Percentiles rank a stretch among this genome's conserved stretches.
Evolutionary conservation across 2,113 vertebrate genomes (phyloP).

Genomic region (Channa maculata): DNA sequence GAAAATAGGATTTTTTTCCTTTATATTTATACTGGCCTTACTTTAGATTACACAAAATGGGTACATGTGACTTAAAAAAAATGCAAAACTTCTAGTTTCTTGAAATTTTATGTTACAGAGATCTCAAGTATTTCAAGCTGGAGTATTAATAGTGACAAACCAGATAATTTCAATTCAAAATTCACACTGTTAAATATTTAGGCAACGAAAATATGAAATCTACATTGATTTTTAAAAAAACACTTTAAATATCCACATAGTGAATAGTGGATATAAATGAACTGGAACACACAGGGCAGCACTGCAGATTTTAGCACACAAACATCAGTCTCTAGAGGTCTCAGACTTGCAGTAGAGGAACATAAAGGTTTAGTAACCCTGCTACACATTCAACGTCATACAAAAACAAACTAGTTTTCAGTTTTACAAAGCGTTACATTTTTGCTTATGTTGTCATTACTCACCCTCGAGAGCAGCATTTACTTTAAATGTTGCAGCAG

Average conservation of each 20-base stretch:
- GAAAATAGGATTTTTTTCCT: too few species aligned
- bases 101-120: too few species aligned
- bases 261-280: neutral
- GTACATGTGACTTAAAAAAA: too few species aligned
- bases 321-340: neutral
- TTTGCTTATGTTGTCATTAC: neutral
- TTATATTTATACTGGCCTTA: too few species aligned
- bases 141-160: slow-evolving; percentile 3
- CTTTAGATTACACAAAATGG: neutral
- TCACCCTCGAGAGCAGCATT: too few species aligned
- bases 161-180: slow-evolving; percentile 28
- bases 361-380: too few species aligned
- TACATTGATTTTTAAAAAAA: neutral
- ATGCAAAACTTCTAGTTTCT: neutral
- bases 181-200: slow-evolving; percentile 15
- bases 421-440: neutral
- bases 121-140: slow-evolving; percentile 1
- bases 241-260: neutral
- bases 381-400: too few species aligned
- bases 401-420: too few species aligned
- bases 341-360: too few species aligned
- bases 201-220: slow-evolving; percentile 2
- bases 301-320: neutral
- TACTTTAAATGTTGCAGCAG: neutral
- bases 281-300: neutral